Percentiles rank a stretch among this genome's conserved stretches.
phyloP scores from a whole-genome alignment of 2,888 invertebrate species.

The Drosophila buzzatii region DNA sequence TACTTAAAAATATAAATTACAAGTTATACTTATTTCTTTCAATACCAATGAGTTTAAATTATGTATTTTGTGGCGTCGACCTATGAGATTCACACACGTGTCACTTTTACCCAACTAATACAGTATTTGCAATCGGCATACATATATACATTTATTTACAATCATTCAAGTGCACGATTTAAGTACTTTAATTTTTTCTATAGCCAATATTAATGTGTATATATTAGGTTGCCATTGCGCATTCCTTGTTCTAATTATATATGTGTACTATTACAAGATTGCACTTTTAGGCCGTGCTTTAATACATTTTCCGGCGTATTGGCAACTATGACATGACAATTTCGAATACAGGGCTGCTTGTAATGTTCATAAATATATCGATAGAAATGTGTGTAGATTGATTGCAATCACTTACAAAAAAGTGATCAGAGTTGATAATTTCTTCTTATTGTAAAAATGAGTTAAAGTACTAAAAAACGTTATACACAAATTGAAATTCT shows the following conservation, averaged over 20 bases:
- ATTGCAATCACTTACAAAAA: background rate
- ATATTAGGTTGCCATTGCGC: conserved; percentile 65
- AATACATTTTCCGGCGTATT: conserved; percentile 55
- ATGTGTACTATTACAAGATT: conserved; percentile 64
- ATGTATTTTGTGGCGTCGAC: conserved; percentile 42
- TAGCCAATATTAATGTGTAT: conserved; percentile 32
- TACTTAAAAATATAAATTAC: conserved; percentile 1
- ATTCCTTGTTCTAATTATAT: conserved; percentile 60
- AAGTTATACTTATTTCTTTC: conserved; percentile 28
- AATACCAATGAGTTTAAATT: conserved; percentile 39
- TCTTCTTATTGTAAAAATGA: background rate
- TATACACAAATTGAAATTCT: background rate
- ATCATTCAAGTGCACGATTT: conserved; percentile 52
- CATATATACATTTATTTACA: conserved; percentile 36
- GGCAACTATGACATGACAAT: conserved; percentile 66
- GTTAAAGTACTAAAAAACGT: background rate
- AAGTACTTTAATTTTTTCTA: conserved; percentile 62
- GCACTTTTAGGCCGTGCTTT: conserved; percentile 64
- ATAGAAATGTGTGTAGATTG: conserved; percentile 12
- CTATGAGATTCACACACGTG: conserved; percentile 79
- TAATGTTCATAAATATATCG: conserved; percentile 25
- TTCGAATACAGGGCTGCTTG: conserved; percentile 44
- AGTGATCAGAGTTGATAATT: background rate
- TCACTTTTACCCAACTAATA: conserved; percentile 64
- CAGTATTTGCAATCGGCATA: conserved; percentile 51